A percentile compares a stretch with the other conserved stretches of the same genome.
Conservation (phyloP, 2,113 vertebrate species). For the Hypomesus transpacificus region DNA sequence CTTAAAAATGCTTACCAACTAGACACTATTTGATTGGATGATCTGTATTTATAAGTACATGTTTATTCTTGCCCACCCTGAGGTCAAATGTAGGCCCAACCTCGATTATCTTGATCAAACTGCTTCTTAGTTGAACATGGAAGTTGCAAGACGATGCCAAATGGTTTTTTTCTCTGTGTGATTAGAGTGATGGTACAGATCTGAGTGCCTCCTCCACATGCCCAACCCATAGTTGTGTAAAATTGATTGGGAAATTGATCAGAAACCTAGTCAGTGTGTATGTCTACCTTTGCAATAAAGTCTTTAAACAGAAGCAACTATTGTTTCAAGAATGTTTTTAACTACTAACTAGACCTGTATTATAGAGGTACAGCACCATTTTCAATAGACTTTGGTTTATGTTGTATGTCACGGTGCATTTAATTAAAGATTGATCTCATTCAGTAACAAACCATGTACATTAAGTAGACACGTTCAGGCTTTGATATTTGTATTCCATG, state of each 20-base stretch:
- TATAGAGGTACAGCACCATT: not conserved
- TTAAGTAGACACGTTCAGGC: too few relatives aligned
- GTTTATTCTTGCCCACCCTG: conserved; percentile 30
- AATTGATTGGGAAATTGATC: conserved; percentile 43
- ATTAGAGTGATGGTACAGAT: conserved; percentile 25
- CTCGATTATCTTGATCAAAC: conserved; percentile 24
- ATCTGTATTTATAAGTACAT: conserved; percentile 20
- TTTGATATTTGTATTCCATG: too few relatives aligned
- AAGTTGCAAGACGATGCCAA: conserved; percentile 30
- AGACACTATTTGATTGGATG: conserved; percentile 11
- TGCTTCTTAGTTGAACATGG: conserved; percentile 19
- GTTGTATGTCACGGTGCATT: too few relatives aligned
- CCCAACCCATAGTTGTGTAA: conserved; percentile 26
- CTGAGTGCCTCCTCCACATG: conserved; percentile 26
- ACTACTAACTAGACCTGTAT: not conserved
- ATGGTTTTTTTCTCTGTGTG: conserved; percentile 36
- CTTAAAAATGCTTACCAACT: conserved; percentile 11
- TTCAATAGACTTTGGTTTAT: too few relatives aligned
- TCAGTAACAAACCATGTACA: too few relatives aligned
- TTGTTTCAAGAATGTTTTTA: not conserved
- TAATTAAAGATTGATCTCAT: too few relatives aligned
- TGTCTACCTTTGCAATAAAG: conserved; percentile 71
- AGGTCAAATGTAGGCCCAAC: conserved; percentile 30
- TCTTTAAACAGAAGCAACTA: conserved; percentile 31
- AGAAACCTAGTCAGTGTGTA: conserved; percentile 45